These are phyloP conservation scores for Hartigia nigra DNA, from an alignment of 2,888 invertebrate genomes.

Conservation along the genomic window DNA sequence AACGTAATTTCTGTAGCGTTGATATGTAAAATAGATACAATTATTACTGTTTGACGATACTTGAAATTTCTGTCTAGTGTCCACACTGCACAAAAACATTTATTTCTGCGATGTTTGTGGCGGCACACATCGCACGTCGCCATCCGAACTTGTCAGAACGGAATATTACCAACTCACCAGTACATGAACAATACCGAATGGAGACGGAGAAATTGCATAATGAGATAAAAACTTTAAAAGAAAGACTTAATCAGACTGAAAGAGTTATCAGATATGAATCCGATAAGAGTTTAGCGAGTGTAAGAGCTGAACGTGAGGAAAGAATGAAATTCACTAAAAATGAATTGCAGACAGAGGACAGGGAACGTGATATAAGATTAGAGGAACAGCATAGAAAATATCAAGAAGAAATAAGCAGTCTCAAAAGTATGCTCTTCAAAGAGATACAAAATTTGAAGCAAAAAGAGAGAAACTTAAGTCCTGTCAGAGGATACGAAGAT, in stretches of 20 bases:
- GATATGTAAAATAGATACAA: not conserved
- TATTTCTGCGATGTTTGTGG: slow-evolving; percentile 73
- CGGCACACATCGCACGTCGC: slow-evolving; percentile 73
- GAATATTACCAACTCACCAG: slow-evolving; percentile 42
- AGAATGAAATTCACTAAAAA: slow-evolving; percentile 51
- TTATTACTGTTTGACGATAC: not conserved
- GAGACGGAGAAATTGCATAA: slow-evolving; percentile 74
- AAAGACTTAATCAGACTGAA: slow-evolving; percentile 72
- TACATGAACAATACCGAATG: slow-evolving; percentile 65
- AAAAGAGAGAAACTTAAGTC: slow-evolving; percentile 29
- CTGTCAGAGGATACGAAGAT: slow-evolving; percentile 46
- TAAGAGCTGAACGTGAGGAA: slow-evolving; percentile 25
- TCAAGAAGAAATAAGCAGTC: slow-evolving; percentile 51
- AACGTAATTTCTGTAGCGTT: not conserved
- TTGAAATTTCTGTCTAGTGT: slow-evolving; percentile 66
- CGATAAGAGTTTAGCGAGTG: slow-evolving; percentile 29
- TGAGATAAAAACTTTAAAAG: slow-evolving; percentile 75
- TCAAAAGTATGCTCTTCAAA: slow-evolving; percentile 51
- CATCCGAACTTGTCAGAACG: slow-evolving; percentile 64
- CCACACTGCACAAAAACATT: slow-evolving; percentile 76
- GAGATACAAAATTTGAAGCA: slow-evolving; percentile 56
- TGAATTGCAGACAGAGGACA: slow-evolving; percentile 50
- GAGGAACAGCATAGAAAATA: slow-evolving; percentile 50
- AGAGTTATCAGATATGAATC: slow-evolving; percentile 67
- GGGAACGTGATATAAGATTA: slow-evolving; percentile 66